Base-by-base conservation (phyloP, 2,888 invertebrate species). In the Esperia sulphurella region DNA sequence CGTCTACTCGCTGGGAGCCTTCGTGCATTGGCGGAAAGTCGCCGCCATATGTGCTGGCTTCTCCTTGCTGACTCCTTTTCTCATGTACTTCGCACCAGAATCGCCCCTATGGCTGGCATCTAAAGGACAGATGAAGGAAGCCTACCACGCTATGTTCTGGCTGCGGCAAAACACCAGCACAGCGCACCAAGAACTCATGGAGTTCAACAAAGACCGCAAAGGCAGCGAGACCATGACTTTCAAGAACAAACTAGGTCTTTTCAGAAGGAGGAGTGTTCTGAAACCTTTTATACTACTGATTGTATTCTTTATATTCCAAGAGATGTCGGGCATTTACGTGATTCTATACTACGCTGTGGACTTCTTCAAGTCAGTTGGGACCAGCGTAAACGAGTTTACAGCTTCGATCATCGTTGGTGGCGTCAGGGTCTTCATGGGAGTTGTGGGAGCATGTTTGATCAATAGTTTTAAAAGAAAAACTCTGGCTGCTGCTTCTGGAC, bases 291-390 rank as follows among this genome's bases (percentile, higher is more conserved):
- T 91, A 2, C 85, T 94, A 21, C 78, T 94, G 1, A 88, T 94
- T 2, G 72, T 90, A 0, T 94, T 94, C 78, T 92, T 94, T 66
- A 76, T 92, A 8, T 91, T 93, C 58, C 94, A 95, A 88, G 94
- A 94, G 69, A 87, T 94, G 65, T 93, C 93, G 0, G 94, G 94
- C 0, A 93, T 94, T 46, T 95, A 95, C 74, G 91, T 94, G 0
- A 93, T 94, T 35, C 71, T 95, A 40, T 94, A 93, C 64, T 95
- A 94, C 66, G 93, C 94, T 0, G 94, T 94, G 0, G 92, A 91
- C 51, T 92, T 95, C 65, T 93, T 95, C 68, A 90, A 93, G 56
- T 92, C 93, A 12, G 92, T 94, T 9, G 92, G 93, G 2, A 90
- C 93, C 0, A 91, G 90, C 49, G 83, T 92, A 14, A 92, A 94